These are phyloP conservation scores for Aurelia aurita complex sp. Pacific DNA, from an alignment of 30 jellyfish, hydroid and myxozoan species.

Conservation along the genomic window DNA sequence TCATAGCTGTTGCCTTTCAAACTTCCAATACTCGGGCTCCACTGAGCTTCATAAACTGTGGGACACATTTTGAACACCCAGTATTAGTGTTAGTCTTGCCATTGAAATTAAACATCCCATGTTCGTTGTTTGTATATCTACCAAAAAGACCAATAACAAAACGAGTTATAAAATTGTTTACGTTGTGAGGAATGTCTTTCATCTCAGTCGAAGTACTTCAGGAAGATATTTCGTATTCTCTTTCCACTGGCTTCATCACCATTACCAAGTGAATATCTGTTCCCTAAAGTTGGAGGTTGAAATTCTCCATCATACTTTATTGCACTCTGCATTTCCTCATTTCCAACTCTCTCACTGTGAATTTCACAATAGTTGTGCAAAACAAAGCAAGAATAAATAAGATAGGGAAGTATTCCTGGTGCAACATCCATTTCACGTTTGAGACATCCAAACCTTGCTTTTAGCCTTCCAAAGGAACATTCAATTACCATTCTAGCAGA, in stretches of 20 bases:
- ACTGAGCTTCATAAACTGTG: no score
- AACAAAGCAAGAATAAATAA: conserved; percentile 38
- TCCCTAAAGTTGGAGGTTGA: conserved; percentile 10
- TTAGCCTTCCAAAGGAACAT: conserved; percentile 67
- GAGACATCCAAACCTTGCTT: conserved; percentile 51
- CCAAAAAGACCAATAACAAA: not conserved
- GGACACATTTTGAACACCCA: no score
- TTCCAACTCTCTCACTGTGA: conserved; percentile 14
- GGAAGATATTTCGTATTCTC: conserved; percentile 14
- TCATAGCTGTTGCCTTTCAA: no score
- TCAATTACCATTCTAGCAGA: conserved; percentile 67
- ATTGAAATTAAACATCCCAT: not conserved
- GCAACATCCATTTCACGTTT: conserved; percentile 45
- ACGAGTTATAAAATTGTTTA: not conserved
- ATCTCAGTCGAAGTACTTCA: conserved; percentile 26
- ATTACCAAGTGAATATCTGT: not conserved
- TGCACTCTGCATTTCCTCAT: conserved; percentile 21
- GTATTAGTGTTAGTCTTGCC: not conserved
- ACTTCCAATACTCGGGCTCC: no score
- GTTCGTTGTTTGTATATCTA: not conserved
- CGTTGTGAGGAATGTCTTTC: not conserved
- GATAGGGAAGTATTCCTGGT: not conserved
- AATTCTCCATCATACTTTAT: not conserved
- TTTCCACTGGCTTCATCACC: conserved; percentile 34
- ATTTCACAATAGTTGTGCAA: conserved; percentile 44